These are phyloP conservation scores for Dasyornis broadbenti DNA, from an alignment of 2,113 vertebrate genomes.

Conservation along the genomic window DNA sequence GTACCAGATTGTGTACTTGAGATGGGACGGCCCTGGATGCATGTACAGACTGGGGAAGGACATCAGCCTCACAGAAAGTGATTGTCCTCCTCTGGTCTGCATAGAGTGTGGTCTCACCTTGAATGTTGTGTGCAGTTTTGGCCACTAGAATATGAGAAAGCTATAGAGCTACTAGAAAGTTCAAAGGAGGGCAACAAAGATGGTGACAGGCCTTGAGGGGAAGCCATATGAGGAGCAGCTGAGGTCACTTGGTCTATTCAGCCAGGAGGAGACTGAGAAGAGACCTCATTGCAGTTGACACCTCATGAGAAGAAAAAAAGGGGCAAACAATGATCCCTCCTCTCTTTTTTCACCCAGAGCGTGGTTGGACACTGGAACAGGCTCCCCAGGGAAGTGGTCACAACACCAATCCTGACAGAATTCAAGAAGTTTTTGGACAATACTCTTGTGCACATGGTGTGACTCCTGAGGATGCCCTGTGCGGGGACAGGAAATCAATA, in stretches of 20 bases:
- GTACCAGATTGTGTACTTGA: background rate
- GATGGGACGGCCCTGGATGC: background rate
- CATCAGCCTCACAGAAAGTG: background rate
- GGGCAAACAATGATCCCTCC: background rate
- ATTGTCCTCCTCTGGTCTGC: accelerated
- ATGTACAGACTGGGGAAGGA: background rate
- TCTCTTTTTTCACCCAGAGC: background rate
- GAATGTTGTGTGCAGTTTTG: background rate
- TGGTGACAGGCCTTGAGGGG: background rate
- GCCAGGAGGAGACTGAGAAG: background rate
- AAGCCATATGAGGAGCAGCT: background rate
- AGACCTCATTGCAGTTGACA: background rate
- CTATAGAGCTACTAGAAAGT: background rate
- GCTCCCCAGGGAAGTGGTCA: too few relatives aligned
- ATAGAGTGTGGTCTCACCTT: background rate
- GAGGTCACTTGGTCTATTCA: background rate
- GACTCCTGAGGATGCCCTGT: too few relatives aligned
- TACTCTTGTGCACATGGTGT: background rate
- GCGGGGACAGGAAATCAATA: background rate
- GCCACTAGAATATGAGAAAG: background rate
- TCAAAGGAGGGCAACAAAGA: background rate
- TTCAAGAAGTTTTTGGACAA: background rate
- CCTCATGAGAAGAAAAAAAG: background rate
- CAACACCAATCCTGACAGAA: background rate
- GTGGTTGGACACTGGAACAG: background rate